phyloP scores from a whole-genome alignment of 2,888 invertebrate species.

The Endomychus coccineus region DNA sequence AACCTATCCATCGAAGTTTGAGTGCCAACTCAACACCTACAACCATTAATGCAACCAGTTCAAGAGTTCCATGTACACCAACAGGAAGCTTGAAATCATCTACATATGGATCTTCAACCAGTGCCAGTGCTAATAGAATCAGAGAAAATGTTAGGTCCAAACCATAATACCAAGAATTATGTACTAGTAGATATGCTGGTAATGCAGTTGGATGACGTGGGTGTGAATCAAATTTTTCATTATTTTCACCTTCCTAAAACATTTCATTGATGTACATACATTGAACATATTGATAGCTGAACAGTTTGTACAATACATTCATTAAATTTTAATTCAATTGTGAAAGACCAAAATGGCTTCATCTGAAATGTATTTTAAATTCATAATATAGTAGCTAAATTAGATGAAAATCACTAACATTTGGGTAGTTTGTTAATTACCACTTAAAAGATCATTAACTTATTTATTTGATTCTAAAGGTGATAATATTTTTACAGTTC shows the following conservation, averaged over 20 bases:
- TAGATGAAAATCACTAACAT: too few species aligned
- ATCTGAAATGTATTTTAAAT: too few species aligned
- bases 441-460: too few species aligned
- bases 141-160: conserved; percentile 71
- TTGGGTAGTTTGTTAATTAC: too few species aligned
- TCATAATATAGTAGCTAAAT: too few species aligned
- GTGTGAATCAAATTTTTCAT: conserved; percentile 86
- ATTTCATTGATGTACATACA: too few species aligned
- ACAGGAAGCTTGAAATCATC: conserved; percentile 66
- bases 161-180: conserved; percentile 81
- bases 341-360: too few species aligned
- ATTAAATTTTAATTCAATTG: too few species aligned
- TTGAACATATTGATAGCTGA: too few species aligned
- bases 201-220: conserved; percentile 74
- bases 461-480: too few species aligned
- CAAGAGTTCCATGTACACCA: conserved; percentile 74
- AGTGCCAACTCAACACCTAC: conserved; percentile 72
- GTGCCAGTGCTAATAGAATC: conserved; percentile 64
- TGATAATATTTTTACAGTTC: too few species aligned
- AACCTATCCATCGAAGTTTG: conserved; percentile 80
- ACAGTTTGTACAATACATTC: too few species aligned
- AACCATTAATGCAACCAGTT: conserved; percentile 66
- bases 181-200: conserved; percentile 79
- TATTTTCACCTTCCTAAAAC: conserved; percentile 80
- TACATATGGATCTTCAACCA: conserved; percentile 76